phyloP scores from a whole-genome alignment of 2,888 invertebrate species.

The Leucophenga maculata region DNA sequence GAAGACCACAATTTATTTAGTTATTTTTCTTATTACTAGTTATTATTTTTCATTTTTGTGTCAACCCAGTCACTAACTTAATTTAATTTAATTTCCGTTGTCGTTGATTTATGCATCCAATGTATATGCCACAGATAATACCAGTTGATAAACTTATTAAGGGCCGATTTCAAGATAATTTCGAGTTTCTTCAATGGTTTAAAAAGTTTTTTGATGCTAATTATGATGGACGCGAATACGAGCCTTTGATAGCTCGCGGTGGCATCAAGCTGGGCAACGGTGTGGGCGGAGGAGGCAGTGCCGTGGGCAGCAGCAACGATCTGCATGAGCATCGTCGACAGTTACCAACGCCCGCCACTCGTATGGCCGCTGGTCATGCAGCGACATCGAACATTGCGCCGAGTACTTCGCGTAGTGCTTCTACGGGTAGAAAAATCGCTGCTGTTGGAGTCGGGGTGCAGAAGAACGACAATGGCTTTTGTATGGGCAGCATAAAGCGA shows the following conservation, averaged over 20 bases:
- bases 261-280: conserved; percentile 86
- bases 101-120: neutral
- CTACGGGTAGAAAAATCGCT: conserved; percentile 23
- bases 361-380: conserved; percentile 34
- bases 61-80: neutral
- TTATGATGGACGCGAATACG: conserved; percentile 97
- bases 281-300: conserved; percentile 77
- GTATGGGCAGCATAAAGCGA: neutral
- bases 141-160: conserved; percentile 99
- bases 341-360: conserved; percentile 44
- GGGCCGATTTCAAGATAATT: conserved; percentile 99
- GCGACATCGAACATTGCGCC: conserved; percentile 25
- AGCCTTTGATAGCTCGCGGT: conserved; percentile 90
- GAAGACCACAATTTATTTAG: too few species aligned
- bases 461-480: conserved; percentile 10
- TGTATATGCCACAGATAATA: conserved; percentile 83
- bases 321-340: conserved; percentile 67
- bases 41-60: neutral
- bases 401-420: neutral
- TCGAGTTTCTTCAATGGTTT: conserved; percentile 99
- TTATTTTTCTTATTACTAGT: too few species aligned
- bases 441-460: conserved; percentile 5
- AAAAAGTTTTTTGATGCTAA: conserved; percentile 99
- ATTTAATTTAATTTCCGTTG: conserved; percentile 55
- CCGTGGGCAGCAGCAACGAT: conserved; percentile 73